Evolutionary conservation across 1,140 invertebrate species (phyloP).

Genomic region (Arctopsyche grandis): DNA sequence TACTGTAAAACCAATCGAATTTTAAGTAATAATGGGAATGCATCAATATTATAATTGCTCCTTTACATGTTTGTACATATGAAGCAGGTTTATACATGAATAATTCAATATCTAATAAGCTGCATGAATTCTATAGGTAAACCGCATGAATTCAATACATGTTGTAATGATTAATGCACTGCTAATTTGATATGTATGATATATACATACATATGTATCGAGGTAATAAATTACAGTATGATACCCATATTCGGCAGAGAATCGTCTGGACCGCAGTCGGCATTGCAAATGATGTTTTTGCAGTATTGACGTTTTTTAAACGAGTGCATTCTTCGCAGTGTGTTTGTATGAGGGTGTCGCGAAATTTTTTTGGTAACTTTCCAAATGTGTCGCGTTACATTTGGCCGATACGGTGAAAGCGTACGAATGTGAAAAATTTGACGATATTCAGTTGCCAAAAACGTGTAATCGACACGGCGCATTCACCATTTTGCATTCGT

Average conservation of each 20-base stretch:
- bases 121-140: no score
- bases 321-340: background rate
- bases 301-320: conserved; percentile 6
- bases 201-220: background rate
- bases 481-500: background rate
- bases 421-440: conserved; percentile 43
- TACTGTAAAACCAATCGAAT: no score
- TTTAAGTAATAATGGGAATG: no score
- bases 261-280: no score
- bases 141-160: no score
- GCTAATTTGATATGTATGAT: background rate
- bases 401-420: conserved; percentile 49
- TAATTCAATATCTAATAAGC: no score
- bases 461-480: background rate
- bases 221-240: no score
- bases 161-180: no score
- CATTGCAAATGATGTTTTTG: background rate
- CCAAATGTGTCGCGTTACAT: conserved; percentile 50
- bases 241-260: no score
- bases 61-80: no score
- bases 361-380: conserved; percentile 48
- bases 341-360: conserved; percentile 23
- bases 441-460: conserved; percentile 51
- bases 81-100: no score
- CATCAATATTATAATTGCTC: no score